Conservation (phyloP, 2,113 vertebrate species). For the Charina bottae region DNA sequence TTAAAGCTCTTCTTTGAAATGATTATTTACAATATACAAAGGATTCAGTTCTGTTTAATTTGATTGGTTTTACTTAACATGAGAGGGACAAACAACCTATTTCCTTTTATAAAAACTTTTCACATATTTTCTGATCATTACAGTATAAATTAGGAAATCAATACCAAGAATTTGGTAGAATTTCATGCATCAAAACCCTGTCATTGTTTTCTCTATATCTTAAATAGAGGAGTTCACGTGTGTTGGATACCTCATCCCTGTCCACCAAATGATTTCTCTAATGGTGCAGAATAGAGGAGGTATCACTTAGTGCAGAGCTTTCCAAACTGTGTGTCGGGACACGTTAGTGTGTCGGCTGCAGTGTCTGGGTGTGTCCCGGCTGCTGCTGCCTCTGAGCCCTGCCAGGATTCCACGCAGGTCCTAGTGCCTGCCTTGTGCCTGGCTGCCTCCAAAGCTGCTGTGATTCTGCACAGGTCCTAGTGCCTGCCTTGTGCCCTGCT, state of each 20-base stretch:
- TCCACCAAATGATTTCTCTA: not conserved
- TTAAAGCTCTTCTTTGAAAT: not conserved
- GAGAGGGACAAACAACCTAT: not conserved
- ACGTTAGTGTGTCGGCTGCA: too few species aligned
- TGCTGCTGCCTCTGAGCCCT: too few species aligned
- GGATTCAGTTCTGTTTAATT: not conserved
- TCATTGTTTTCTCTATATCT: not conserved
- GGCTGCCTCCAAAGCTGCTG: too few species aligned
- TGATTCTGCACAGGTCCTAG: too few species aligned
- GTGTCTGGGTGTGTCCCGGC: too few species aligned
- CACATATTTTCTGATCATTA: not conserved
- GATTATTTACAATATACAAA: not conserved
- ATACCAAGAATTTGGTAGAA: slow-evolving; percentile 8
- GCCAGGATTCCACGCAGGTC: too few species aligned
- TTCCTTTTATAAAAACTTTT: not conserved
- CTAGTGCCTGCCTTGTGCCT: too few species aligned
- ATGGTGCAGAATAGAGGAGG: not conserved
- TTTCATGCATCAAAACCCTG: not conserved
- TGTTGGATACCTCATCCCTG: not conserved
- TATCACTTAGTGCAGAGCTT: too few species aligned
- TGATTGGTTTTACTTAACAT: not conserved
- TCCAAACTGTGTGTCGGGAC: too few species aligned
- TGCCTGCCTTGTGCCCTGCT: too few species aligned
- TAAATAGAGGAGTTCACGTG: not conserved
- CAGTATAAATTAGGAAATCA: slow-evolving; percentile 17